phyloP scores from a whole-genome alignment of 2,113 vertebrate species.

The Symphodus melops region DNA sequence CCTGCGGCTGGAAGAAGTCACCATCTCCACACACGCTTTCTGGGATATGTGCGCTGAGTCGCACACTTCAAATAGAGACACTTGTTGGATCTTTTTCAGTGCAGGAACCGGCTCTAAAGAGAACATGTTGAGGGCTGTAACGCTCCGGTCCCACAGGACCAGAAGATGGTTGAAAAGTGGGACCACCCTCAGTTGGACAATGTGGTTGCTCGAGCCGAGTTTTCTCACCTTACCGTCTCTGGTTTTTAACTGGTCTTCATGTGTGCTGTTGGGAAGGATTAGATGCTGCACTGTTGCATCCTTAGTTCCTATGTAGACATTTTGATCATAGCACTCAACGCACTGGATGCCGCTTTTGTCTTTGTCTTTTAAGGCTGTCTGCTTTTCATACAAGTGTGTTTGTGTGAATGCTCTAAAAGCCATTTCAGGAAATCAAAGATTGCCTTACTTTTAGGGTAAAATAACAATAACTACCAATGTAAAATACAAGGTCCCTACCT shows the following conservation, averaged over 20 bases:
- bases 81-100: constrained; percentile 76
- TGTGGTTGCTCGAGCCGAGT: constrained; percentile 68
- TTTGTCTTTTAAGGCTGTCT: constrained; percentile 61
- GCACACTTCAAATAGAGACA: constrained; percentile 69
- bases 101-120: constrained; percentile 70
- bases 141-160: constrained; percentile 72
- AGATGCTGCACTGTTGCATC: constrained; percentile 73
- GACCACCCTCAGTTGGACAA: constrained; percentile 67
- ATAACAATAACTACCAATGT: neutral
- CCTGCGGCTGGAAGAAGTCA: constrained; percentile 69
- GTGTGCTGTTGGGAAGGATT: constrained; percentile 25
- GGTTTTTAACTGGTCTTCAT: constrained; percentile 16
- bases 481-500: constrained; percentile 54
- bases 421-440: constrained; percentile 39
- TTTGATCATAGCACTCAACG: constrained; percentile 65
- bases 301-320: constrained; percentile 77
- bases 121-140: constrained; percentile 79
- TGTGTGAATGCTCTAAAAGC: constrained; percentile 67
- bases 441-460: neutral
- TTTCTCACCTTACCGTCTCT: constrained; percentile 68
- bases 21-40: constrained; percentile 57
- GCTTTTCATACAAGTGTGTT: constrained; percentile 65
- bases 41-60: constrained; percentile 15
- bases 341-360: constrained; percentile 73
- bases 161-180: constrained; percentile 80